phyloP scores from a whole-genome alignment of 2,797 vertebrate genomes.

The Cossypha dichroa region DNA sequence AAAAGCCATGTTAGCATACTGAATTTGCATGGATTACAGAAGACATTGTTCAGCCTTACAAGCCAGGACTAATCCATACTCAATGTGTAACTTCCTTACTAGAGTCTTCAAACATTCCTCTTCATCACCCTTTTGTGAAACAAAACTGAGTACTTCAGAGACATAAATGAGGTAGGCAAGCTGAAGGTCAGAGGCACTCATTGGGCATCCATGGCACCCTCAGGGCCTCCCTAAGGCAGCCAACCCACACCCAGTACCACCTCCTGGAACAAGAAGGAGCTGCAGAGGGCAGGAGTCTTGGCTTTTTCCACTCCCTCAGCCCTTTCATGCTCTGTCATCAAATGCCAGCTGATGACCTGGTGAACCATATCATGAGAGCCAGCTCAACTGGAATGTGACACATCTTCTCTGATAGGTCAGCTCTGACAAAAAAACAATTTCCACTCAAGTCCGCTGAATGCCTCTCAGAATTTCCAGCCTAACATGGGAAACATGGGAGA shows the following conservation, averaged over 20 bases:
- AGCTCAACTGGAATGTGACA: neutral
- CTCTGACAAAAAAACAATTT: neutral
- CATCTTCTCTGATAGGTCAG: neutral
- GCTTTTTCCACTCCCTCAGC: neutral
- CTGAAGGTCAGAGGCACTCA: neutral
- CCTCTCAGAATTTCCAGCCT: neutral
- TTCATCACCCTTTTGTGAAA: neutral
- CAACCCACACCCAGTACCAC: neutral
- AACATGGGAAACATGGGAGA: neutral
- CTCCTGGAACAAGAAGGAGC: neutral
- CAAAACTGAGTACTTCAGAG: neutral
- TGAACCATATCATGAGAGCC: neutral
- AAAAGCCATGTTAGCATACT: neutral
- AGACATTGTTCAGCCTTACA: neutral
- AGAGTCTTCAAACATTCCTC: neutral
- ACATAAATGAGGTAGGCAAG: rapidly evolving
- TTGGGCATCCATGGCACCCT: rapidly evolving
- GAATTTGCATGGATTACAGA: neutral
- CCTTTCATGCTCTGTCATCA: neutral
- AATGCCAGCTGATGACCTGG: neutral
- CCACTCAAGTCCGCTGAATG: neutral
- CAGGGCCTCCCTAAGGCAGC: neutral
- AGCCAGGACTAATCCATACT: neutral
- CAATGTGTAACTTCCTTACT: neutral
- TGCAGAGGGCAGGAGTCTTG: neutral